Base-by-base conservation (phyloP, 2,888 invertebrate species). In the Tachina grossa region DNA sequence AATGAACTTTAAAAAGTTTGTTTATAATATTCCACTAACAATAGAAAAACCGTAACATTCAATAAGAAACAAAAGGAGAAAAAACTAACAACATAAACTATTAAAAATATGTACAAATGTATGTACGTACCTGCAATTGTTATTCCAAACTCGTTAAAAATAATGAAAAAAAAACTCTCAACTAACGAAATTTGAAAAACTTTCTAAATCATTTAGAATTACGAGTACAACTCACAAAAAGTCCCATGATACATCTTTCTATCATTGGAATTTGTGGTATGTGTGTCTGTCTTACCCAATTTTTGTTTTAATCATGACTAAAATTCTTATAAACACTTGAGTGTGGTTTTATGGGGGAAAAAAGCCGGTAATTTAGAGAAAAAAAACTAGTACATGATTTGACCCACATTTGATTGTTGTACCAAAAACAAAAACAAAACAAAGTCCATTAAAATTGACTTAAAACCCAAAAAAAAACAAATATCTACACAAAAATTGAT, bases 71-170 rank as follows among this genome's bases (percentile, higher is more conserved):
- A 71, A 71, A 51, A 66, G n/a, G 55, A 22, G 41, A 47, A 16
- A 16, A 22, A 11, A 14, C 22, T 19, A 63, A 31, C 16, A 63
- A 45, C 1, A 63, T 43, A 10, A 16, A 55, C 16, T 19, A 43
- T 19, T 13, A 13, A 39, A n/a, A 55, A 47, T 31, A 31, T 0
- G 31, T 31, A 31, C 4, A 31, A 4, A 31, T 31, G 6, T 6
- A 31, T 31, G 0, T 31, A 31, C 6, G 57, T 16, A 75, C 31
- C 2, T 43, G 69, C 71, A 68, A 76, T 84, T 84, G 76, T 61
- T 84, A 84, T 80, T 77, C 84, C 77, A 80, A 84, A 72, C 80
- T 80, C 72, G 84, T 81, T 84, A 71, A 47, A 13, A 53, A 69
- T 63, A 45, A 22, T 13, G 14, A 49, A 78, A 68, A 16, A 53